A percentile compares a stretch with the other conserved stretches of the same genome.
phyloP scores from a whole-genome alignment of 2,797 vertebrate species.

The Anas georgica region DNA sequence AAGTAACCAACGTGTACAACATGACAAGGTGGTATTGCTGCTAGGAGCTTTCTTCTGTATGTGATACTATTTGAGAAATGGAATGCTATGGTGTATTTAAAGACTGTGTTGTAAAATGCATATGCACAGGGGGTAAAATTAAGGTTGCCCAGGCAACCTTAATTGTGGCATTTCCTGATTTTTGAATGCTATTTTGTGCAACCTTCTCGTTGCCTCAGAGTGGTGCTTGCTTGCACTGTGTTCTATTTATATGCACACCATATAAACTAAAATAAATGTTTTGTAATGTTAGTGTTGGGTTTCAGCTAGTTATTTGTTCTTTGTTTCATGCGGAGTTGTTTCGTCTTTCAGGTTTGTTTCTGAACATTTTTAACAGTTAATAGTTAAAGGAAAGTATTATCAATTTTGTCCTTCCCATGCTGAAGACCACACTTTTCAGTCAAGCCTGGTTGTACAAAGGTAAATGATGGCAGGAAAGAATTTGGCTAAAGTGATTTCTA shows the following conservation, averaged over 20 bases:
- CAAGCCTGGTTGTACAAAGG: neutral
- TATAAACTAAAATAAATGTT: conserved; percentile 43
- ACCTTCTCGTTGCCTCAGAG: conserved; percentile 28
- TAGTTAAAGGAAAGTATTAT: neutral
- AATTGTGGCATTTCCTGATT: conserved; percentile 71
- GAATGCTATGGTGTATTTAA: conserved; percentile 47
- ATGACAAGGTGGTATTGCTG: neutral
- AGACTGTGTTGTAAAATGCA: conserved; percentile 36
- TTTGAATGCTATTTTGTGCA: conserved; percentile 54
- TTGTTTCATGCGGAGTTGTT: neutral
- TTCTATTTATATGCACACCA: neutral
- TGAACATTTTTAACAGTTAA: neutral
- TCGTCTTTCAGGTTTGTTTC: neutral
- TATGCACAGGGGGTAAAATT: conserved; percentile 48
- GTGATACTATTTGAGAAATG: conserved; percentile 12
- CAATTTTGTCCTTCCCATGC: neutral
- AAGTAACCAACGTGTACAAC: neutral
- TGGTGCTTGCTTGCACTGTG: conserved; percentile 35
- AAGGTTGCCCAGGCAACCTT: conserved; percentile 67
- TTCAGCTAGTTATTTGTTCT: conserved; percentile 9
- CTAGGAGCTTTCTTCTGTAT: neutral
- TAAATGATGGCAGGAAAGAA: neutral
- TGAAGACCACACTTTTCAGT: neutral
- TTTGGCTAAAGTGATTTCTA: conserved; percentile 6
- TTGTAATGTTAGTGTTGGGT: neutral